phyloP scores from a whole-genome alignment of 2,888 invertebrate species.

The Neoscelio sp. region DNA sequence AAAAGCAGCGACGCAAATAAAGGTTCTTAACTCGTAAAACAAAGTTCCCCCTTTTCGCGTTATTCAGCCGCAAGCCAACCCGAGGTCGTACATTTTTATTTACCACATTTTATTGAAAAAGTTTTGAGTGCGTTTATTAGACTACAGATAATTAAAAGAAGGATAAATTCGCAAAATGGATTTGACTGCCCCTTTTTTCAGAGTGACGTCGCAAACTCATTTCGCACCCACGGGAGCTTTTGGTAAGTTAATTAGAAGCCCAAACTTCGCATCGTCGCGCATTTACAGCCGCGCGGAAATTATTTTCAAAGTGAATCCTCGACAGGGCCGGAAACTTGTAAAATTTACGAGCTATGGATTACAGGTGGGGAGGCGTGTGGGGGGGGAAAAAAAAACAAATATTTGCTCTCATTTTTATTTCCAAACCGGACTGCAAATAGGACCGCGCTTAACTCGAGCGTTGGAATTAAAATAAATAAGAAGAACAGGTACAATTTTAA shows the following conservation, averaged over 20 bases:
- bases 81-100: constrained; percentile 38
- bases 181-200: constrained; percentile 25
- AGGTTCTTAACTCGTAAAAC: constrained; percentile 18
- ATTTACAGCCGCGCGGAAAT: constrained; percentile 43
- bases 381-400: too few species aligned
- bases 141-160: constrained; percentile 42
- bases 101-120: constrained; percentile 47
- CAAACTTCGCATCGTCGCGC: constrained; percentile 46
- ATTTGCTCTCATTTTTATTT: too few species aligned
- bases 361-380: not conserved
- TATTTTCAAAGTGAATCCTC: constrained; percentile 48
- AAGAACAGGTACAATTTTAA: too few species aligned
- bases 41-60: constrained; percentile 15
- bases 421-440: constrained; percentile 2
- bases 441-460: not conserved
- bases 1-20: constrained; percentile 10
- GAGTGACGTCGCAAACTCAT: constrained; percentile 42
- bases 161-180: constrained; percentile 41
- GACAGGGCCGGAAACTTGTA: constrained; percentile 42
- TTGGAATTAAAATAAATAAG: too few species aligned
- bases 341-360: constrained; percentile 38
- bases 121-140: constrained; percentile 43
- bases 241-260: constrained; percentile 47
- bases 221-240: constrained; percentile 50
- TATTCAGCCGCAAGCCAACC: constrained; percentile 15